A percentile compares a stretch with the other conserved stretches of the same genome.
Conservation (phyloP, 2,888 invertebrate species). For the Agonum fuliginosum region DNA sequence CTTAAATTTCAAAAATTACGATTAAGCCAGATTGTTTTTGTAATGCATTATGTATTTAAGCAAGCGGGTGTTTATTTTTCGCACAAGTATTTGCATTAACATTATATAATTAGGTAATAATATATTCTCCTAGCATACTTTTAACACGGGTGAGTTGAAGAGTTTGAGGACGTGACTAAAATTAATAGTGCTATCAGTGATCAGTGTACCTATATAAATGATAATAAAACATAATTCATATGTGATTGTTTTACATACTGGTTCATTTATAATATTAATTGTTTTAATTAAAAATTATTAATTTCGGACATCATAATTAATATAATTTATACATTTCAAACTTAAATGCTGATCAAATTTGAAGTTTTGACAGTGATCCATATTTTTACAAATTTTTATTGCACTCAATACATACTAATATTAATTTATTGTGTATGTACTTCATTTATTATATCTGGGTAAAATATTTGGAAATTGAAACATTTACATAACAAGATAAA, state of each 20-base stretch:
- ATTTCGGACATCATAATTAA: too few relatives aligned
- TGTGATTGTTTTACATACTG: background rate
- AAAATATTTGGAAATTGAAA: too few relatives aligned
- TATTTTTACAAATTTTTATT: too few relatives aligned
- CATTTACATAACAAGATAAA: background rate
- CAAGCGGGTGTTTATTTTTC: too few relatives aligned
- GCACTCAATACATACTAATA: too few relatives aligned
- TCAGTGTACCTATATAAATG: background rate
- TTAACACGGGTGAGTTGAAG: slow-evolving; percentile 7
- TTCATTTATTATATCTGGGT: too few relatives aligned
- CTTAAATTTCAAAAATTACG: too few relatives aligned
- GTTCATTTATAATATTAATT: background rate
- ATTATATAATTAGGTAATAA: slow-evolving; percentile 26
- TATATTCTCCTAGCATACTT: slow-evolving; percentile 10
- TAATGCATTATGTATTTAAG: too few relatives aligned
- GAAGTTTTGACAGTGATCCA: too few relatives aligned
- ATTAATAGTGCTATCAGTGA: slow-evolving; percentile 15
- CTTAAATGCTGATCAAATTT: too few relatives aligned
- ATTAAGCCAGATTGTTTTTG: background rate
- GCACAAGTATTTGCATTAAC: slow-evolving; percentile 24
- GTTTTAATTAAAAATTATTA: background rate
- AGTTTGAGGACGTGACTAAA: slow-evolving; percentile 21
- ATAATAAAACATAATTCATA: slow-evolving; percentile 11
- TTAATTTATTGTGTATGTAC: too few relatives aligned
- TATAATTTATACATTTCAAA: too few relatives aligned